Base-by-base conservation (phyloP, 2,113 vertebrate genomes). In the Neoarius graeffei region DNA sequence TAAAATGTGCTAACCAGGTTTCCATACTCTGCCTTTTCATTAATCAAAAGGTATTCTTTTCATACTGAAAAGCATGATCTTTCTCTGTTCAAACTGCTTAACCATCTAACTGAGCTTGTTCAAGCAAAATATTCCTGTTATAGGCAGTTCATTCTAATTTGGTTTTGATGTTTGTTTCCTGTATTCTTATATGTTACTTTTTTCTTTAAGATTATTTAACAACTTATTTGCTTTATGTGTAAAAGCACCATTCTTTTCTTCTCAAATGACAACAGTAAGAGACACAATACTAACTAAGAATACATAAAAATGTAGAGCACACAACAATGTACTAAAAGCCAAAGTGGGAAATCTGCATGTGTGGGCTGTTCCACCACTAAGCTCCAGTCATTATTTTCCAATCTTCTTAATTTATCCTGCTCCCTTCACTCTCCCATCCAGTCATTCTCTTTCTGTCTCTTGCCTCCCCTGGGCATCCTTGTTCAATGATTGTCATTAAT, bases 401-500 rank as follows among this genome's bases (percentile, higher is more conserved):
- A 95, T 95, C 93, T 95, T 92, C 93, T 94, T 95, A 94, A 95
- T 95, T 95, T 92, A 89, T 94, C 93, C 93, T 89, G 89, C 96
- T 96, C 95, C 95, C 94, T 91, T 92, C 94, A 95, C 94, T 95
- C 94, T 94, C 93, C 96, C 95, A 94, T 95, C 94, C 95, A 97
- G 97, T 96, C 96, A 96, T 96, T 97, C 96, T 97, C 96, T 96
- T 97, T 96, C 96, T 94, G 95, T 96, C 95, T 95, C 94, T 95
- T 96, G 91, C 96, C 96, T 96, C 96, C 96, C 95, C 94, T 93
- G 91, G 91, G 96, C 94, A 95, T 97, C 96, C 96, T 97, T 97
- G 96, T 97, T 97, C 97, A 97, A 97, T 98, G 98, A 98, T 98
- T 97, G 97, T 97, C 97, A 98, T 97, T 98, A 98, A 98, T 98